Conservation (phyloP, 92 coral and sea anemone species). For the Metridium senile region DNA sequence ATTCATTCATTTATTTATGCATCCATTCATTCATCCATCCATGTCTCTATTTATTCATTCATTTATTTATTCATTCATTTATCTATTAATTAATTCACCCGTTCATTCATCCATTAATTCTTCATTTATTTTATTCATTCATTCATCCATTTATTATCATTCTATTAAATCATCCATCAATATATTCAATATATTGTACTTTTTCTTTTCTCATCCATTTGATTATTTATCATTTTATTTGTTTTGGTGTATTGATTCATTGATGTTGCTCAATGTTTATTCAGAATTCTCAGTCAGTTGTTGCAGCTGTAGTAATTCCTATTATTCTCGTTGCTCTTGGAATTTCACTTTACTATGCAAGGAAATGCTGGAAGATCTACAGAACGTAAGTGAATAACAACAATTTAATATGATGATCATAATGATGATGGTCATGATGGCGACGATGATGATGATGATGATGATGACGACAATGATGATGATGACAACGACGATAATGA, state of each 20-base stretch:
- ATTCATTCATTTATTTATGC: background rate
- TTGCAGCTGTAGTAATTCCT: constrained; percentile 60
- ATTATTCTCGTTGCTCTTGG: constrained; percentile 48
- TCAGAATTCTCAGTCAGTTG: constrained; percentile 37
- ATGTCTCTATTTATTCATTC: background rate
- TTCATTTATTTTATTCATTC: background rate
- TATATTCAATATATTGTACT: background rate
- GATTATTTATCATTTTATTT: background rate
- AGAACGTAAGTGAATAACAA: constrained; percentile 47
- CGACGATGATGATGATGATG: background rate
- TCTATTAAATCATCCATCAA: background rate
- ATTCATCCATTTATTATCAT: background rate
- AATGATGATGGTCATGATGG: no score
- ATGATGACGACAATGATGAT: background rate
- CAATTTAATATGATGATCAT: no score
- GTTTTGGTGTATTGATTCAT: no score
- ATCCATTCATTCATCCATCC: background rate
- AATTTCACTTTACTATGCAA: constrained; percentile 65
- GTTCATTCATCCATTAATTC: background rate
- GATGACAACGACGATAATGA: background rate
- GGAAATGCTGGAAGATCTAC: constrained; percentile 60
- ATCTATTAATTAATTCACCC: background rate
- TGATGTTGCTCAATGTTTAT: no score
- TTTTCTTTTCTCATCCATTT: background rate
- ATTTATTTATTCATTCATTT: background rate